Conservation (phyloP, 64 coral and sea anemone species). For the Pachyseris speciosa region DNA sequence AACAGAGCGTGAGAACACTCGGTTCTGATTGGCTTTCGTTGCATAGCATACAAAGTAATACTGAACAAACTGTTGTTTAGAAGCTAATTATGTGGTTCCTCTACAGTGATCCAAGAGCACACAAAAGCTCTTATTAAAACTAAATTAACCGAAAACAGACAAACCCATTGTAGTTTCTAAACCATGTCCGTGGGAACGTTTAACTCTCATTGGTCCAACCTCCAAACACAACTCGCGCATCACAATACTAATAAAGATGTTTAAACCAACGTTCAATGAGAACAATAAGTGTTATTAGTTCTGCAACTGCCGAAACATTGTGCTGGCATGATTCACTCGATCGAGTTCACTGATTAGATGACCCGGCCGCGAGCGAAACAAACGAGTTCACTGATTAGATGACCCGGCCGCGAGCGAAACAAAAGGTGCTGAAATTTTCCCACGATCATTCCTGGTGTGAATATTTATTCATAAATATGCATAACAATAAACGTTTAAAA, state of each 20-base stretch:
- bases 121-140: conserved; percentile 49
- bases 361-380: conserved; percentile 50
- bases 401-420: conserved; percentile 44
- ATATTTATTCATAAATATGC: conserved; percentile 51
- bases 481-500: conserved; percentile 8
- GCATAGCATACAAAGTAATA: background rate
- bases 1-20: conserved; percentile 69
- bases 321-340: conserved; percentile 54
- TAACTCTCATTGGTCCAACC: conserved; percentile 48
- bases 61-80: conserved; percentile 31
- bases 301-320: conserved; percentile 71
- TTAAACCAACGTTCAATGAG: conserved; percentile 43
- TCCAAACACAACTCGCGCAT: conserved; percentile 11
- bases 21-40: conserved; percentile 33
- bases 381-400: too few relatives aligned
- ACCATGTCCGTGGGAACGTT: conserved; percentile 75
- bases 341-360: conserved; percentile 9
- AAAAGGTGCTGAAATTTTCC: conserved; percentile 65
- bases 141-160: conserved; percentile 58
- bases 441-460: conserved; percentile 38
- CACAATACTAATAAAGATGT: conserved; percentile 62
- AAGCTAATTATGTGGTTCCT: conserved; percentile 26
- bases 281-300: conserved; percentile 75
- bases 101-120: conserved; percentile 19
- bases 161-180: conserved; percentile 58